Base-by-base conservation (phyloP, 2,888 invertebrate genomes). In the Enchytraeus crypticus region DNA sequence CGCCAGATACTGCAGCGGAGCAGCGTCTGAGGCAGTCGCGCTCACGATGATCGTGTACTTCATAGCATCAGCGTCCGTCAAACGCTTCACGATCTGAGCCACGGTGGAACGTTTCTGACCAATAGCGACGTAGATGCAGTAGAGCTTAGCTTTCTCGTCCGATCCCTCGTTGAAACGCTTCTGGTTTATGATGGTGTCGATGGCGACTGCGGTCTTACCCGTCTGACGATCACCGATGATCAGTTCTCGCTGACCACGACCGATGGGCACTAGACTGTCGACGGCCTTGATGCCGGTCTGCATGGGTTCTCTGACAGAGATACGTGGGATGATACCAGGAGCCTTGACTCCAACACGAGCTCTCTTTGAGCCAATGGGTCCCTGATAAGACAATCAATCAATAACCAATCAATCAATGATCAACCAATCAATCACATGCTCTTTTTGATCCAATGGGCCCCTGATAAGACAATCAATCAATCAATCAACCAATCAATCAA, bases 141-240 rank as follows among this genome's bases (percentile, higher is more conserved):
- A 97, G 81, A 98, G 83, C 83, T 97, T 98, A 84, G 95, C 95
- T 83, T 93, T 92, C 81, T 97, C 97, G 61, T 98, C 96, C 4
- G 86, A 84, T 38, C 85, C 93, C 71, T 91, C 91, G 82, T 98
- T 98, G 85, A 97, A 97, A 70, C 95, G 86, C 83, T 93, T 93
- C 84, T 97, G 97, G 84, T 98, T 98, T 83, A 98, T 97, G 82
- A 97, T 98, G 72, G 96, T 93, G 81, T 98, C 97, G 75, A 98
- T 95, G 75, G 97, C 97, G 77, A 98, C 85, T 67, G 97, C 96
- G 73, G 97, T 98, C 86, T 98, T 98, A 45, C 88, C 97, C 76
- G 96, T 97, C 84, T 98, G 97, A 84, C 97, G 89, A 84, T 98
- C 97, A 77, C 97, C 97, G 82, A 98, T 98, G 84, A 98, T 98